These are phyloP conservation scores for Champsocephalus esox DNA, from an alignment of 2,797 vertebrate species.

Conservation along the genomic window DNA sequence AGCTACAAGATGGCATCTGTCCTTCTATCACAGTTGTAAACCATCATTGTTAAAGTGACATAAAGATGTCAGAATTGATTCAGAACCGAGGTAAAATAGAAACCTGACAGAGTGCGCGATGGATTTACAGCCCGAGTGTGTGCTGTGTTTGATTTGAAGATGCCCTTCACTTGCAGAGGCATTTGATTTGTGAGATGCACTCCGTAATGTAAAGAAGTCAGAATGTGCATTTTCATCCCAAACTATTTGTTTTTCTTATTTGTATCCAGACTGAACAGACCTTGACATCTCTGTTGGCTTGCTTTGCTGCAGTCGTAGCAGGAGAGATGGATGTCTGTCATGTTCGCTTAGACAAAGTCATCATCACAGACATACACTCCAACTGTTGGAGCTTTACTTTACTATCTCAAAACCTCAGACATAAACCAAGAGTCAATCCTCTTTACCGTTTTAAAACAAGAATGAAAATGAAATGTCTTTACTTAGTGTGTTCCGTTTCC, in stretches of 20 bases:
- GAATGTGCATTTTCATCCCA: slow-evolving; percentile 5
- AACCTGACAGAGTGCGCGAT: background rate
- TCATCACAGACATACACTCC: slow-evolving; percentile 9
- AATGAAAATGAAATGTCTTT: slow-evolving; percentile 3
- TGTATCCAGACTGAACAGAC: background rate
- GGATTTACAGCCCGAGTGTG: background rate
- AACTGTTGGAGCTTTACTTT: slow-evolving; percentile 9
- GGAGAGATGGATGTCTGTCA: slow-evolving; percentile 18
- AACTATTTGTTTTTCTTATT: slow-evolving; percentile 18
- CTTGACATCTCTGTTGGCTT: background rate
- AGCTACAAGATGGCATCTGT: slow-evolving; percentile 57
- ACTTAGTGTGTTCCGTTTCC: slow-evolving; percentile 32
- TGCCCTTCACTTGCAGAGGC: slow-evolving; percentile 7
- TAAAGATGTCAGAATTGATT: slow-evolving; percentile 15
- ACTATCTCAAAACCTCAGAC: background rate
- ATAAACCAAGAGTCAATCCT: slow-evolving; percentile 5
- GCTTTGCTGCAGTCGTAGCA: background rate
- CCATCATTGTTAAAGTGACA: slow-evolving; percentile 26
- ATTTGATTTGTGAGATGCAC: slow-evolving; percentile 13
- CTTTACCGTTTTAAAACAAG: background rate
- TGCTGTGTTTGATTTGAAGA: background rate
- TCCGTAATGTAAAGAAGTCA: slow-evolving; percentile 7
- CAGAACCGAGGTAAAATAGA: slow-evolving; percentile 2
- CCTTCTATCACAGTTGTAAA: slow-evolving; percentile 36
- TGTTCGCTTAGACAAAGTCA: slow-evolving; percentile 16